phyloP scores from a whole-genome alignment of 2,113 vertebrate species.

The Tachuris rubrigastra region DNA sequence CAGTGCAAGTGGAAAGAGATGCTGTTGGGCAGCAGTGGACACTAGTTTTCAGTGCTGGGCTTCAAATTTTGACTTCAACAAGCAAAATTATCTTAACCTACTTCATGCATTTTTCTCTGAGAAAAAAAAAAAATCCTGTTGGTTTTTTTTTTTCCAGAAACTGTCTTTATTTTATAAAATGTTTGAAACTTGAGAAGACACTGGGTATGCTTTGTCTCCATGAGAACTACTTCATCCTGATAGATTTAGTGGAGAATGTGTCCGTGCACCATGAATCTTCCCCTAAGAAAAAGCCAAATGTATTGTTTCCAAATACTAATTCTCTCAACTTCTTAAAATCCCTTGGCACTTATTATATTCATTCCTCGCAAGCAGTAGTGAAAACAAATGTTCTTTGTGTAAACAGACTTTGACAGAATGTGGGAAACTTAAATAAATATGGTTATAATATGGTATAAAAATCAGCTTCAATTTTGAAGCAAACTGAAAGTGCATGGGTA shows the following conservation, averaged over 20 bases:
- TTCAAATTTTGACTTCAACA: not conserved
- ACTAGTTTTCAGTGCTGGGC: not conserved
- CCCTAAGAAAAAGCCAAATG: slow-evolving; percentile 31
- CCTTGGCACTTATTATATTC: slow-evolving; percentile 55
- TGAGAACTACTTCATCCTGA: slow-evolving; percentile 53
- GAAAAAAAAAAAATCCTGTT: too few relatives aligned
- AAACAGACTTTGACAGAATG: slow-evolving; percentile 71
- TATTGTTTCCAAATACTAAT: slow-evolving; percentile 67
- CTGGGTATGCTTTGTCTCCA: slow-evolving; percentile 32
- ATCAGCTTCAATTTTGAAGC: slow-evolving; percentile 7
- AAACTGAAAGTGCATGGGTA: slow-evolving; percentile 4
- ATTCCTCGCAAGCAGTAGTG: slow-evolving; percentile 68
- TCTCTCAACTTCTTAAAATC: slow-evolving; percentile 63
- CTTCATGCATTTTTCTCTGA: not conserved
- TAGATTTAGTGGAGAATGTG: slow-evolving; percentile 54
- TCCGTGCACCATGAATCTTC: slow-evolving; percentile 59
- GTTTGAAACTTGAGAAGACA: slow-evolving; percentile 23
- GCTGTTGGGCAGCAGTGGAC: not conserved
- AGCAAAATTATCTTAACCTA: not conserved
- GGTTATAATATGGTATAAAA: slow-evolving; percentile 59
- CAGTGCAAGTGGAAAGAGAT: not conserved
- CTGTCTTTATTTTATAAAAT: slow-evolving; percentile 9
- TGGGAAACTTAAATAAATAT: slow-evolving; percentile 69
- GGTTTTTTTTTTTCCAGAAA: not conserved
- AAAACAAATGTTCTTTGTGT: slow-evolving; percentile 70